Percentiles rank a stretch among this genome's conserved stretches.
Evolutionary conservation across 2,113 vertebrate genomes (phyloP).

Genomic region (Amia ocellicauda): DNA sequence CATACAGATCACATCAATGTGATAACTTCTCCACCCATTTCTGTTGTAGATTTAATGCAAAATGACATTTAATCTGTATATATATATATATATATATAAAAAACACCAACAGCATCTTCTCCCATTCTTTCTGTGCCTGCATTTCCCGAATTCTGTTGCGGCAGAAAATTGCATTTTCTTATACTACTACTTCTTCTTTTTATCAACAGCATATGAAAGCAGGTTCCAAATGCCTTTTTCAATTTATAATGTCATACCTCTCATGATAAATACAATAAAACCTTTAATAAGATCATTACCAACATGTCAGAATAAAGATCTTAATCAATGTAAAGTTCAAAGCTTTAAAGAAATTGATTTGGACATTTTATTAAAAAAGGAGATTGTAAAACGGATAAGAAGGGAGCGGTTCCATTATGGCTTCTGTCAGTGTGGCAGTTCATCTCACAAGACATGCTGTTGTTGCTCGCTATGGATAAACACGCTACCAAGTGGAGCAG

Average conservation of each 20-base stretch:
- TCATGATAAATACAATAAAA: conserved; percentile 59
- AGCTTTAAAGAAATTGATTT: conserved; percentile 60
- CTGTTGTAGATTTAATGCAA: no score
- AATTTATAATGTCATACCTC: conserved; percentile 63
- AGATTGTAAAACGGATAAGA: conserved; percentile 49
- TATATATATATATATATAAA: no score
- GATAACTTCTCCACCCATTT: no score
- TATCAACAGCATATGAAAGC: conserved; percentile 26
- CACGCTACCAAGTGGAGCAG: conserved; percentile 5
- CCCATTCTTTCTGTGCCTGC: no score
- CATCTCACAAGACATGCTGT: conserved; percentile 38
- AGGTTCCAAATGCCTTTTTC: conserved; percentile 38
- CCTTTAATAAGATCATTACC: conserved; percentile 58
- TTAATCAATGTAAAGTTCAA: conserved; percentile 71
- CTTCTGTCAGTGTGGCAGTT: conserved; percentile 43
- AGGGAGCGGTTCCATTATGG: conserved; percentile 47
- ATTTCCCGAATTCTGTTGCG: background rate
- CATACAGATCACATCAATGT: no score
- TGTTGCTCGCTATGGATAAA: conserved; percentile 31
- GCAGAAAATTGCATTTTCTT: conserved; percentile 5
- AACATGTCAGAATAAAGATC: conserved; percentile 57
- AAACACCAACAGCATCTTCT: no score
- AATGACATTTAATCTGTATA: no score
- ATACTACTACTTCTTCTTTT: conserved; percentile 12
- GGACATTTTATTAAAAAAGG: conserved; percentile 44